These are phyloP conservation scores for Listrodromus nycthemerus DNA, from an alignment of 2,888 invertebrate genomes.

Conservation along the genomic window DNA sequence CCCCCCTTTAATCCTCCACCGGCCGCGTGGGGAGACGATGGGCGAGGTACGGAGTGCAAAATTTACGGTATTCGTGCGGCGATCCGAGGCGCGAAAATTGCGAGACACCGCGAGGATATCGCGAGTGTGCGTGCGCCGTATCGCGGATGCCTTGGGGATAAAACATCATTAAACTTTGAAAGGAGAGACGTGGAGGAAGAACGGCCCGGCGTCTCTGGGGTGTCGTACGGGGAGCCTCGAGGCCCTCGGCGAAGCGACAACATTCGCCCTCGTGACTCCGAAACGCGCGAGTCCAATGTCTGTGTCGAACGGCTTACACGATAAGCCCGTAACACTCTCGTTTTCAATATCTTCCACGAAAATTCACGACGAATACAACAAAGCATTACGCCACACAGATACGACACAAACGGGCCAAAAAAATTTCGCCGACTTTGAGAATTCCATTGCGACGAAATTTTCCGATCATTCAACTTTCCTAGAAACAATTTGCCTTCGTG, in stretches of 20 bases:
- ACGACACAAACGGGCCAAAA: too few species aligned
- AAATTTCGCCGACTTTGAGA: too few species aligned
- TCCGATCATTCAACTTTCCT: too few species aligned
- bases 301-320: background rate
- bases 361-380: too few species aligned
- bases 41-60: slow-evolving; percentile 56
- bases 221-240: slow-evolving; percentile 47
- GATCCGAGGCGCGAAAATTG: slow-evolving; percentile 46
- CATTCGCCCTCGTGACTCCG: slow-evolving; percentile 9
- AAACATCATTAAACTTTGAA: slow-evolving; percentile 71
- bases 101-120: slow-evolving; percentile 19
- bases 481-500: too few species aligned
- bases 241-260: slow-evolving; percentile 30
- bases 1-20: background rate
- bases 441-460: too few species aligned
- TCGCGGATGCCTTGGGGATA: slow-evolving; percentile 63
- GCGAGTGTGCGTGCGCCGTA: slow-evolving; percentile 21
- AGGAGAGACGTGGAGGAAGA: slow-evolving; percentile 54
- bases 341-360: background rate
- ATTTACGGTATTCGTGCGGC: slow-evolving; percentile 49
- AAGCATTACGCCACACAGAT: too few species aligned
- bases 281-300: slow-evolving; percentile 12
- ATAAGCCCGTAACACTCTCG: background rate
- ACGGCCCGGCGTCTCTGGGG: slow-evolving; percentile 60
- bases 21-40: background rate